Percentiles rank a stretch among this genome's conserved stretches.
phyloP scores from a whole-genome alignment of 2,888 invertebrate species.

The Heliconius aoede region DNA sequence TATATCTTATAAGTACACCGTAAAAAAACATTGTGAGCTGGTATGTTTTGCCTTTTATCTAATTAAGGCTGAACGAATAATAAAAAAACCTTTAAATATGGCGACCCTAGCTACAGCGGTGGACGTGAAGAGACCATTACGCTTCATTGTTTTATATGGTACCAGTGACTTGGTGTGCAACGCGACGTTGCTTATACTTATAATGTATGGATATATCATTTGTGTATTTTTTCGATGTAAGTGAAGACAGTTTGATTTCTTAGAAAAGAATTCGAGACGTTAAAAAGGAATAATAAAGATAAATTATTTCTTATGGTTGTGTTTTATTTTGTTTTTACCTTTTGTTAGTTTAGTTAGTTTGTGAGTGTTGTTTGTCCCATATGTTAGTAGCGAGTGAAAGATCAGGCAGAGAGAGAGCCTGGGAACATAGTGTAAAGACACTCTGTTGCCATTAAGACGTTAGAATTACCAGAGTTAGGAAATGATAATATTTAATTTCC shows the following conservation, averaged over 20 bases:
- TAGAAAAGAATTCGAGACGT: slow-evolving; percentile 81
- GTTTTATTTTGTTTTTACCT: slow-evolving; percentile 65
- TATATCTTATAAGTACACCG: neutral
- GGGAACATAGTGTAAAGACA: no score
- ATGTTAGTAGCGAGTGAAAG: neutral
- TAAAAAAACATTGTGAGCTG: neutral
- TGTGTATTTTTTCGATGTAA: slow-evolving; percentile 83
- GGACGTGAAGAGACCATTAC: slow-evolving; percentile 51
- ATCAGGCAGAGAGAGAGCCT: neutral
- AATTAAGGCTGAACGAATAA: slow-evolving; percentile 2
- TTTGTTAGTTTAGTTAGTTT: neutral
- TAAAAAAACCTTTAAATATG: neutral
- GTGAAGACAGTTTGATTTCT: slow-evolving; percentile 82
- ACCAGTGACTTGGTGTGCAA: slow-evolving; percentile 65
- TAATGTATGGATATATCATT: slow-evolving; percentile 76
- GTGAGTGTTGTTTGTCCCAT: neutral
- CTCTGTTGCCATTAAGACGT: no score
- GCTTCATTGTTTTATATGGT: slow-evolving; percentile 61
- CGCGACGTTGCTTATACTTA: slow-evolving; percentile 72
- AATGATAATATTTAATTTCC: no score
- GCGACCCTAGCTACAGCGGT: slow-evolving; percentile 12
- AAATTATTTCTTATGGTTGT: slow-evolving; percentile 80
- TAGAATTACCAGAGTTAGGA: no score
- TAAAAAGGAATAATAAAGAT: slow-evolving; percentile 81
- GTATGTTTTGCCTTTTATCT: neutral